These are phyloP conservation scores for Coronaproctus castanopsis DNA, from an alignment of 2,888 invertebrate genomes.

Conservation along the genomic window DNA sequence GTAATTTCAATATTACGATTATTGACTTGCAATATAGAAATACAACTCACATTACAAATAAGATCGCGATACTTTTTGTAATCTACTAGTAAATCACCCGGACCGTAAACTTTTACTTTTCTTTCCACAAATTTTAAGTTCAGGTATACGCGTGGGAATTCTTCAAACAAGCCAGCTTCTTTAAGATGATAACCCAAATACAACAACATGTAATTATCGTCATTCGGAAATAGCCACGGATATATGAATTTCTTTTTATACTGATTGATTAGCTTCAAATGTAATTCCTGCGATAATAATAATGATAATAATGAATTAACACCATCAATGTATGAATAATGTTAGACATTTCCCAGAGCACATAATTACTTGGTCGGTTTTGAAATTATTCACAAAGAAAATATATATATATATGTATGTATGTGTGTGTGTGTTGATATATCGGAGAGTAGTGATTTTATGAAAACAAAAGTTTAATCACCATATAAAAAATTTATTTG, in stretches of 20 bases:
- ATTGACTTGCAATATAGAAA: too few species aligned
- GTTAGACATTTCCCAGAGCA: too few species aligned
- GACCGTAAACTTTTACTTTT: conserved; percentile 43
- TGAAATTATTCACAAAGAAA: too few species aligned
- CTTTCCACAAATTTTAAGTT: conserved; percentile 48
- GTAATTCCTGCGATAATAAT: conserved; percentile 29
- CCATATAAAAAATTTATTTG: too few species aligned
- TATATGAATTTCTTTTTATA: conserved; percentile 33
- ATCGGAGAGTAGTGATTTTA: too few species aligned
- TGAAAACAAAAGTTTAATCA: too few species aligned
- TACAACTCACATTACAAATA: conserved; percentile 25
- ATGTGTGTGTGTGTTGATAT: too few species aligned
- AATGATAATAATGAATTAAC: background rate
- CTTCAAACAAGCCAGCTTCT: conserved; percentile 32
- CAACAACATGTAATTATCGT: conserved; percentile 51
- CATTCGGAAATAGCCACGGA: conserved; percentile 34
- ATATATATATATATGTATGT: too few species aligned
- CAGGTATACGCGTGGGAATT: conserved; percentile 40
- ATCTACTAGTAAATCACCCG: conserved; percentile 47
- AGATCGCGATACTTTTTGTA: conserved; percentile 38
- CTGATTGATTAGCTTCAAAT: conserved; percentile 36
- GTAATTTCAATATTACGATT: too few species aligned
- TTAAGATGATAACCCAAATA: conserved; percentile 50
- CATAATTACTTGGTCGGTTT: too few species aligned
- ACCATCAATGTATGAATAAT: background rate